Evolutionary conservation across 2,797 vertebrate species (phyloP).

Genomic region (Coluber constrictor): DNA sequence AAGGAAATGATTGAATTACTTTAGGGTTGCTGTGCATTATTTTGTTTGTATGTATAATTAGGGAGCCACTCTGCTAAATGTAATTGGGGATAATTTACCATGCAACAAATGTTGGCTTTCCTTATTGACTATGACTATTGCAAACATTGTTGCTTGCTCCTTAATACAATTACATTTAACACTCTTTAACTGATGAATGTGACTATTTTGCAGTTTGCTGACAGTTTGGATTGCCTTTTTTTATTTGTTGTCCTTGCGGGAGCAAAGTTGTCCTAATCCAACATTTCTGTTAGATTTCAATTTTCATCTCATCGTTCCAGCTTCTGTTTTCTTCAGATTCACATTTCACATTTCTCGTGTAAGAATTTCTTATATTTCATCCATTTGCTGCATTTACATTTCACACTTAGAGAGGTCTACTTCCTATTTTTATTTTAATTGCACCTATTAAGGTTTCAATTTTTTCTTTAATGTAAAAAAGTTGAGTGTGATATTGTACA

Average conservation of each 20-base stretch:
- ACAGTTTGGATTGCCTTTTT: conserved; percentile 2
- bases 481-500: background rate
- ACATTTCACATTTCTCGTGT: background rate
- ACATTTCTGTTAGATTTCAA: background rate
- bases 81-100: conserved; percentile 36
- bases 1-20: conserved; percentile 33
- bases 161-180: conserved; percentile 34
- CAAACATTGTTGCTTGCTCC: conserved; percentile 5
- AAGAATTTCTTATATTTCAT: background rate
- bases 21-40: conserved; percentile 24
- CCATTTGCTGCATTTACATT: background rate
- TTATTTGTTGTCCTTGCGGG: background rate
- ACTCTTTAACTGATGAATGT: conserved; percentile 21
- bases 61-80: conserved; percentile 4
- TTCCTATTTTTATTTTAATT: background rate
- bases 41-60: conserved; percentile 38
- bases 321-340: background rate
- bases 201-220: conserved; percentile 23
- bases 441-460: background rate
- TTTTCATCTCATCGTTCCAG: background rate
- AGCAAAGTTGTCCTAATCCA: background rate
- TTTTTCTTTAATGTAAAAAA: background rate
- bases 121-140: background rate
- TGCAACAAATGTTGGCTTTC: conserved; percentile 27
- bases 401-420: background rate